Percentiles rank a stretch among this genome's conserved stretches.
phyloP scores from a whole-genome alignment of 2,888 invertebrate genomes.

The Cephalotes varians region DNA sequence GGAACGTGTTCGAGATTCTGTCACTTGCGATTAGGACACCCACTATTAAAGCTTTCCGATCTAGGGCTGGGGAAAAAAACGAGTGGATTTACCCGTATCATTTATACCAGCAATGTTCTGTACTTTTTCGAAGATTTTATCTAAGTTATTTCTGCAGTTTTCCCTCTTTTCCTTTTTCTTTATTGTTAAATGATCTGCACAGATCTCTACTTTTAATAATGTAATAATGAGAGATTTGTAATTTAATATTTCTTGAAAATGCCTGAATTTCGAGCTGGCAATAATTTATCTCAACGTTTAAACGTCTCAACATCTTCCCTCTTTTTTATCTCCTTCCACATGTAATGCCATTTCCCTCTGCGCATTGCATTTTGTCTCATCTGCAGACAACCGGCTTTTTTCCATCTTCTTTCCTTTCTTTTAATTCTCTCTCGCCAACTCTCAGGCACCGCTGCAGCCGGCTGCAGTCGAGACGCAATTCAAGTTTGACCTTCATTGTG shows the following conservation, averaged over 20 bases:
- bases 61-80: conserved; percentile 7
- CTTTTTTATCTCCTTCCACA: conserved; percentile 56
- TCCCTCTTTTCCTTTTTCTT: neutral
- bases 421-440: conserved; percentile 26
- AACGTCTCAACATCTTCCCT: conserved; percentile 36
- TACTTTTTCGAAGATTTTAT: conserved; percentile 30
- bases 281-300: conserved; percentile 43
- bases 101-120: conserved; percentile 14
- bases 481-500: conserved; percentile 78
- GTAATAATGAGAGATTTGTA: neutral
- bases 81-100: conserved; percentile 34
- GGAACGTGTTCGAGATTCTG: conserved; percentile 62
- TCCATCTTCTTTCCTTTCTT: conserved; percentile 46
- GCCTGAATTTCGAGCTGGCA: conserved; percentile 36
- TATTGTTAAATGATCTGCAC: neutral
- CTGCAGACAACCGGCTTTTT: conserved; percentile 26
- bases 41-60: conserved; percentile 58
- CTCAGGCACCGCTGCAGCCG: conserved; percentile 55
- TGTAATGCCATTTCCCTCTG: conserved; percentile 16
- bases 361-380: conserved; percentile 51
- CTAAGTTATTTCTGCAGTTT: neutral
- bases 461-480: conserved; percentile 72
- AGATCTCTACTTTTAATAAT: neutral
- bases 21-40: conserved; percentile 67
- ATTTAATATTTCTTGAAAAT: conserved; percentile 44